Evolutionary conservation across 2,113 vertebrate species (phyloP).

Genomic region (Chloroceryle aenea): DNA sequence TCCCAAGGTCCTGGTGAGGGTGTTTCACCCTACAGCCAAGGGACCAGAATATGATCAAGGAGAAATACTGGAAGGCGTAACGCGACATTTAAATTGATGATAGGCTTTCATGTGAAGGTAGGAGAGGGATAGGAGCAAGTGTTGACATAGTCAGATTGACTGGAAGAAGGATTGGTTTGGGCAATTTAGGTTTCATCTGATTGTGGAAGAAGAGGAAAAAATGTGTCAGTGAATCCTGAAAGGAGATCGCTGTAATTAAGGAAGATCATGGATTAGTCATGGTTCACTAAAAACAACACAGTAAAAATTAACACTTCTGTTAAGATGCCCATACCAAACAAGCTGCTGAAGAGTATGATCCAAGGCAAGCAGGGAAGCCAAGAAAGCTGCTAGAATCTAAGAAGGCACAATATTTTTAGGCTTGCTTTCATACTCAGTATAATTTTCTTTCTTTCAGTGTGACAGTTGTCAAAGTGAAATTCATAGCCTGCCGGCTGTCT

Average conservation of each 20-base stretch:
- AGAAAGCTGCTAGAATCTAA: background rate
- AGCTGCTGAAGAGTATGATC: background rate
- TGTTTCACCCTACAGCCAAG: background rate
- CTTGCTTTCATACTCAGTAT: background rate
- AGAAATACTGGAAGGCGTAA: background rate
- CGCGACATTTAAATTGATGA: background rate
- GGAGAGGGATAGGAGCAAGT: background rate
- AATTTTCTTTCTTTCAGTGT: background rate
- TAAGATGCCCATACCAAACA: background rate
- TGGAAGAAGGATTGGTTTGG: background rate
- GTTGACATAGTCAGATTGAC: background rate
- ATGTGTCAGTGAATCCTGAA: background rate
- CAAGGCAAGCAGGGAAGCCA: background rate
- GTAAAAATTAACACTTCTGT: conserved; percentile 11
- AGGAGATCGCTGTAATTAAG: background rate
- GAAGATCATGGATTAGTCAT: background rate
- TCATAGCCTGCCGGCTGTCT: background rate
- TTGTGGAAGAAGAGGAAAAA: background rate
- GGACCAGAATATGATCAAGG: background rate
- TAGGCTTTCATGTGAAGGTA: background rate
- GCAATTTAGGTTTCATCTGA: background rate
- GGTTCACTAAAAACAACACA: background rate
- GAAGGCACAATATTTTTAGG: background rate
- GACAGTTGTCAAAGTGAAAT: background rate
- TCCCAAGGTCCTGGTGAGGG: background rate